phyloP scores from a whole-genome alignment of 2,888 invertebrate genomes.

The Furcula furcula region DNA sequence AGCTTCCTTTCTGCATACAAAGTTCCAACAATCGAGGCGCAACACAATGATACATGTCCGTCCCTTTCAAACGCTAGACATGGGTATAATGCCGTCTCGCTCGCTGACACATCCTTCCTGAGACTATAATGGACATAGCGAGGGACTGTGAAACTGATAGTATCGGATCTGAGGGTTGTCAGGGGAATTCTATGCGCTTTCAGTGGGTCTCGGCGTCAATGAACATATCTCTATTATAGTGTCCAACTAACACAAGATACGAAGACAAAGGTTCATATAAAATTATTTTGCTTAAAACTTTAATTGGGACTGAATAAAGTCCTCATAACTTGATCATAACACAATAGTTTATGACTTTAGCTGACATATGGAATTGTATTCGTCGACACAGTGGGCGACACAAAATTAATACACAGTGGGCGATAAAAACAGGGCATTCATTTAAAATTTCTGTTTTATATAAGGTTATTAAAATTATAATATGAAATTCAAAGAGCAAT shows the following conservation, averaged over 20 bases:
- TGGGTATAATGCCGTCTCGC: conserved; percentile 65
- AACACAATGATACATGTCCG: conserved; percentile 66
- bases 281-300: conserved; percentile 10
- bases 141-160: conserved; percentile 52
- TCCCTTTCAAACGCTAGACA: conserved; percentile 61
- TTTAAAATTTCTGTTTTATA: too few species aligned
- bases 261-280: conserved; percentile 14
- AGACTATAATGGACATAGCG: conserved; percentile 55
- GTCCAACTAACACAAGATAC: conserved; percentile 26
- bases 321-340: too few species aligned
- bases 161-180: conserved; percentile 59
- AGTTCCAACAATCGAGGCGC: conserved; percentile 65
- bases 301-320: conserved; percentile 8
- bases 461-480: too few species aligned
- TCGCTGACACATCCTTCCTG: conserved; percentile 72
- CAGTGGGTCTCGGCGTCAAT: conserved; percentile 49
- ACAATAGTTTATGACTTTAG: too few species aligned
- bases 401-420: too few species aligned
- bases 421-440: too few species aligned
- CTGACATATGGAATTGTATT: too few species aligned
- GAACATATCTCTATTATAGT: conserved; percentile 39
- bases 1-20: conserved; percentile 67
- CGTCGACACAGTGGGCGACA: too few species aligned
- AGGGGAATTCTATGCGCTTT: conserved; percentile 45
- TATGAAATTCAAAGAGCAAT: too few species aligned